Evolutionary conservation across 2,797 vertebrate species (phyloP), one percentile per base, ranked within the genome.

Genomic region (Pipistrellus pygmaeus): DNA sequence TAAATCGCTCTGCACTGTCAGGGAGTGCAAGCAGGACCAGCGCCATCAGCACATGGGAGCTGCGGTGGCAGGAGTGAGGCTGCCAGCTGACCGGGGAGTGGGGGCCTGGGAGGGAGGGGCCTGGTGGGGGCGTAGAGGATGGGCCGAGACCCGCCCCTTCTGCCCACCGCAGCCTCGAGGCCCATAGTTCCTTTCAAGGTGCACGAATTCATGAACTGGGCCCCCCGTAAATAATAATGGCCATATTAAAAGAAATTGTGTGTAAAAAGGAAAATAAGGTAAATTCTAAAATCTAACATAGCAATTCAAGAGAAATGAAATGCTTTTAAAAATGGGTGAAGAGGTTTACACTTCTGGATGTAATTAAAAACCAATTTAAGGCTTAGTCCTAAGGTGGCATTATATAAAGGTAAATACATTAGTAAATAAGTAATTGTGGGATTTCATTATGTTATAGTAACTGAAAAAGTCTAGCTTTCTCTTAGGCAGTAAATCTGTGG

Each of bases 321-420:
- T 81, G 15, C 69, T 13, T 76, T 85, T 62, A n/a, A 62, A 71
- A 85, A 41, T 83, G 20, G 27, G 66, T 90, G 78, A 64, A 80
- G 62, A 71, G 2, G 18, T 89, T 91, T 89, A 80, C 41, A 72
- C 57, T 94, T n/a, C 55, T 89, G 62, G 27, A 44, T 94, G 11
- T 84, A 96, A 83, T 94, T 95, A 90, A 93, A 93, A 83, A 35
- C 30, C 53, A 83, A 38, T 92, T 85, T 91, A 92, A 95, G 66
- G 57, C 80, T 51, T 82, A 87, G 30, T 30, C 17, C 44, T 38
- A 60, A 53, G 8, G 5, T 73, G 38, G 6, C 7, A 73, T 69
- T 95, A 13, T 82, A 21, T 88, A 35, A 86, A 95, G 85, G 57
- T 69, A 92, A 90, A 64, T 94, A 80, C 1, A 1, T 60, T 53